Evolutionary conservation across 1,140 invertebrate genomes (phyloP).

Genomic region (Caenorhabditis inopinata): DNA sequence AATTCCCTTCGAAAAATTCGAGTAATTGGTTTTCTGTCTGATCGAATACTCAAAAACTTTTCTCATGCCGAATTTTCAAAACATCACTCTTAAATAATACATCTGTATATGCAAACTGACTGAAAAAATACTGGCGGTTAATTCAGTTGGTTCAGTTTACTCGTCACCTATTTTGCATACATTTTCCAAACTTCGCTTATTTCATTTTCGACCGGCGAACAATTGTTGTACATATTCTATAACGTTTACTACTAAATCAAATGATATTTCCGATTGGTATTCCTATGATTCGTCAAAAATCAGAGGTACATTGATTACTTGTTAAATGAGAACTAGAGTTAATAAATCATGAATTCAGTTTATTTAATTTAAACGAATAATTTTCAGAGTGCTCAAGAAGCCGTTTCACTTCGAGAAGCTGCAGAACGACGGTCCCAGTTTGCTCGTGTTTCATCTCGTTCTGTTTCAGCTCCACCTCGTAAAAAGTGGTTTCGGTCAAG

Average conservation of each 20-base stretch:
- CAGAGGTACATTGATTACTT: not conserved
- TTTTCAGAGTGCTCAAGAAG: constrained; percentile 20
- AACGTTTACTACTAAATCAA: not conserved
- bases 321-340: not conserved
- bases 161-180: constrained; percentile 24
- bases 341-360: too few species aligned
- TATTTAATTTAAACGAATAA: not conserved
- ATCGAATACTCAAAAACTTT: too few species aligned
- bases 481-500: constrained; percentile 17
- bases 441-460: constrained; percentile 10
- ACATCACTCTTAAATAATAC: too few species aligned
- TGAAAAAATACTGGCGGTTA: not conserved
- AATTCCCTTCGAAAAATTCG: too few species aligned
- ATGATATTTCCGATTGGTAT: constrained; percentile 17
- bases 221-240: constrained; percentile 1
- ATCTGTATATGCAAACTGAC: too few species aligned
- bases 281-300: not conserved
- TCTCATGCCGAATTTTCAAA: too few species aligned
- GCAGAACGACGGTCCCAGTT: constrained; percentile 16
- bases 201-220: constrained; percentile 12
- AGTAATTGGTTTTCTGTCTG: too few species aligned
- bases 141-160: not conserved
- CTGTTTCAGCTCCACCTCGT: not conserved
- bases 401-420: constrained; percentile 8
- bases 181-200: not conserved